A percentile compares a stretch with the other conserved stretches of the same genome.
Evolutionary conservation across 2,888 invertebrate genomes (phyloP).

Genomic region (Megamerina dolium): DNA sequence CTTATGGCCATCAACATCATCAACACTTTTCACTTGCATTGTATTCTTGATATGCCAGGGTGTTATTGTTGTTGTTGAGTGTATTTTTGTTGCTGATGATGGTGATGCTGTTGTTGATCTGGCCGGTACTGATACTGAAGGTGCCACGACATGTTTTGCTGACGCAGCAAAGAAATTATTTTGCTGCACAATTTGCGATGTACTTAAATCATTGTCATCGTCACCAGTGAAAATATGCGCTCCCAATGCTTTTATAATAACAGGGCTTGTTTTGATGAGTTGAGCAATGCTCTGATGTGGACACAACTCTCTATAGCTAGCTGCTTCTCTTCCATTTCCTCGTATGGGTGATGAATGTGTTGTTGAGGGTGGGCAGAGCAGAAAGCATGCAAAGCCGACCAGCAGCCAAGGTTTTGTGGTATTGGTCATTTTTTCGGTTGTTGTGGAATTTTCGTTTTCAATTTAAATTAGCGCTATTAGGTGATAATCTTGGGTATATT

Average conservation of each 20-base stretch:
- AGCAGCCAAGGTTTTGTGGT: constrained; percentile 9
- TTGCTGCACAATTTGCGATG: constrained; percentile 17
- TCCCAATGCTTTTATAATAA: constrained; percentile 47
- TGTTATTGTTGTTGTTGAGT: constrained; percentile 14
- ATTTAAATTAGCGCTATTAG: too few species aligned
- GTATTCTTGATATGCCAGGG: constrained; percentile 10
- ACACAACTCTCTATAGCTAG: constrained; percentile 26
- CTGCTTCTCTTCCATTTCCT: constrained; percentile 2
- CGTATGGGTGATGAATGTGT: constrained; percentile 14
- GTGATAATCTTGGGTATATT: too few species aligned
- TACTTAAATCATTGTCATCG: constrained; percentile 24
- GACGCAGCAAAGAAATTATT: constrained; percentile 20
- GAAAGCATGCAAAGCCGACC: constrained; percentile 22
- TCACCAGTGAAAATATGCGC: constrained; percentile 45
- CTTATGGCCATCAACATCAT: constrained; percentile 13
- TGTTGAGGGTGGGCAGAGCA: constrained; percentile 19
- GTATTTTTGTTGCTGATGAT: constrained; percentile 6
- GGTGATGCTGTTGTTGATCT: constrained; percentile 14
- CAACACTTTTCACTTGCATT: constrained; percentile 3
- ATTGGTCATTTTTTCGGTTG: constrained; percentile 10
- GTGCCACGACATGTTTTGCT: constrained; percentile 11
- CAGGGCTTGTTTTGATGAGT: constrained; percentile 47
- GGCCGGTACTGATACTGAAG: constrained; percentile 6
- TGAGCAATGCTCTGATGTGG: constrained; percentile 44
- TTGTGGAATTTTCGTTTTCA: too few species aligned